Evolutionary conservation across 1,140 invertebrate species (phyloP), one percentile per base, ranked within the genome.

Genomic region (Ericerus pela): DNA sequence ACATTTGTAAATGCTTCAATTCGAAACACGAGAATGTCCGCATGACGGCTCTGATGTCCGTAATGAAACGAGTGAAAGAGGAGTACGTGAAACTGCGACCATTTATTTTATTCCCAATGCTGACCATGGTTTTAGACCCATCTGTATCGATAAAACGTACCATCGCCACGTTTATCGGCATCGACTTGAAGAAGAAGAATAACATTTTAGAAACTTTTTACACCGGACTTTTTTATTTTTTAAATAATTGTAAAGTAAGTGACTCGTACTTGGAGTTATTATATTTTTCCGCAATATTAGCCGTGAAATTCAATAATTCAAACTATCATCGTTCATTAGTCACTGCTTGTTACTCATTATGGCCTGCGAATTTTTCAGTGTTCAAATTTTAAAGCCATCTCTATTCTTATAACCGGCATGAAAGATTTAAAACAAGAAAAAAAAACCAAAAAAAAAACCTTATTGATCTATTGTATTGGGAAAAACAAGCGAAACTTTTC

Each of bases 221-320:
- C 14, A 5, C 20, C 16, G 41, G 41, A 24, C 26, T 47, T 10
- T 47, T 47, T 3, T 47, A 24, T 24, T 47, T 47, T 24, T 47
- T 47, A 24, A 47, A 47, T 47, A 47, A 47, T 22, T 47, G 41
- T 14, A 47, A 47, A 47, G 41, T 47, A 47, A 8, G 41, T 47
- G 16, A 10, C n/a, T n/a, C n/a, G n/a, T n/a, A n/a, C n/a, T n/a
- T n/a, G n/a, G n/a, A n/a, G n/a, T n/a, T n/a, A n/a, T n/a, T n/a
- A n/a, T n/a, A n/a, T n/a, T n/a, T n/a, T n/a, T n/a, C n/a, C n/a
- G n/a, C n/a, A n/a, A n/a, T n/a, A n/a, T n/a, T n/a, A n/a, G n/a
- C n/a, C n/a, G n/a, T n/a, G n/a, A n/a, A n/a, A n/a, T n/a, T n/a
- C n/a, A n/a, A n/a, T n/a, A n/a, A n/a, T n/a, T n/a, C n/a, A n/a